Evolutionary conservation across 2,888 invertebrate genomes (phyloP), one percentile per base, ranked within the genome.

Genomic region (Opisthograptis luteolata): DNA sequence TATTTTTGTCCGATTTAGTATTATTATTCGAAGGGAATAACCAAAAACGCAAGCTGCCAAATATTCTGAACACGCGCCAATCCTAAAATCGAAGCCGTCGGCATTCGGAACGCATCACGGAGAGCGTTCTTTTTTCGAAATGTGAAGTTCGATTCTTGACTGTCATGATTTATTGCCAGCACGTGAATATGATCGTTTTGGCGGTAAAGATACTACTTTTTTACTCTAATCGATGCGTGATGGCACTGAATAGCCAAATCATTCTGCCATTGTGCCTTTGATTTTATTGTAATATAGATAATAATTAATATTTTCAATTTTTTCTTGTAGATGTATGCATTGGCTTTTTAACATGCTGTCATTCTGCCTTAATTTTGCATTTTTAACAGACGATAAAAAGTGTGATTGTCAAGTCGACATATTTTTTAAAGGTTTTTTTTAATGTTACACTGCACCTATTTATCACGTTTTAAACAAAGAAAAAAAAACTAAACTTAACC

Each of bases 61-160:
- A 51, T 55, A 68, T 66, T 64, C 66, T 15, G 13, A 25, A 52
- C 68, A 66, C 68, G 68, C 65, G 47, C 52, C 45, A 59, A 64
- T 67, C 66, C 64, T 69, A 67, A 69, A 67, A 69, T 66, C 67
- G 58, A 62, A 59, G 58, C 58, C 45, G 49, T 60, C 68, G 50
- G 64, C 68, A 66, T 70, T 71, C 66, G 53, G 66, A 73, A 73
- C 70, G 73, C 73, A 72, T 66, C 68, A 60, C 54, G 50, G 59
- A 45, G 52, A 45, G 52, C 63, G 64, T 66, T 68, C 64, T 64
- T 67, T 67, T 64, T 66, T 67, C 58, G 50, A 55, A 58, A 60
- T 62, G 55, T 59, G 59, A 64, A 64, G 44, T 62, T 59, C 62
- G 60, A 60, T 57, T 61, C 64, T 60, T 57, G 55, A 49, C 58